Conservation (phyloP, 2,797 vertebrate genomes). For the Amphiprion clarkii region DNA sequence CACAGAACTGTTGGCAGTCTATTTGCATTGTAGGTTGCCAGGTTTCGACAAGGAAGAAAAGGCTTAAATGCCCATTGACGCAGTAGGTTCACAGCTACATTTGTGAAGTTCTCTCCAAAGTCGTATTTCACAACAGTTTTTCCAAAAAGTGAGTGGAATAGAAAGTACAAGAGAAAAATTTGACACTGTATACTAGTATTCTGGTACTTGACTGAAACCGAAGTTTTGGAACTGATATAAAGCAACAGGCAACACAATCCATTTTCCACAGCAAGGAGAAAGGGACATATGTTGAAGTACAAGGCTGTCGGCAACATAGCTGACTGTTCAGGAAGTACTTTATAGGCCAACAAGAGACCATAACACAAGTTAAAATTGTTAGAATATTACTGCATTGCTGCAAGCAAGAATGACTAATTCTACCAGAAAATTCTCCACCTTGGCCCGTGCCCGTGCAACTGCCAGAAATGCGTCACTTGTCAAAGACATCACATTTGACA, state of each 20-base stretch:
- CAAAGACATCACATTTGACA: slow-evolving; percentile 61
- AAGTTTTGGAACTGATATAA: slow-evolving; percentile 23
- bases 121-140: neutral
- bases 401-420: slow-evolving; percentile 37
- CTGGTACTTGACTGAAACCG: neutral
- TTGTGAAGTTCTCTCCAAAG: neutral
- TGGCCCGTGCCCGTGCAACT: slow-evolving; percentile 17
- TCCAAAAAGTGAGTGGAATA: too few relatives aligned
- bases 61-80: too few relatives aligned
- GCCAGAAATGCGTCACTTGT: slow-evolving; percentile 63
- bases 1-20: too few relatives aligned
- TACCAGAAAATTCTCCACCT: slow-evolving; percentile 22
- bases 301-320: slow-evolving; percentile 11
- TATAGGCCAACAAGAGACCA: slow-evolving; percentile 18
- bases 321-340: neutral
- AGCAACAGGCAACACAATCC: slow-evolving; percentile 43
- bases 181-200: too few relatives aligned
- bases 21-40: too few relatives aligned
- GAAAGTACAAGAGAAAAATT: too few relatives aligned
- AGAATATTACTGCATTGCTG: slow-evolving; percentile 8
- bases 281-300: slow-evolving; percentile 38
- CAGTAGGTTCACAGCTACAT: too few relatives aligned
- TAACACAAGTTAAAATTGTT: slow-evolving; percentile 23
- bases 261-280: slow-evolving; percentile 23
- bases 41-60: too few relatives aligned